Evolutionary conservation across 2,113 vertebrate genomes (phyloP).

Genomic region (Phyllostomus discolor): DNA sequence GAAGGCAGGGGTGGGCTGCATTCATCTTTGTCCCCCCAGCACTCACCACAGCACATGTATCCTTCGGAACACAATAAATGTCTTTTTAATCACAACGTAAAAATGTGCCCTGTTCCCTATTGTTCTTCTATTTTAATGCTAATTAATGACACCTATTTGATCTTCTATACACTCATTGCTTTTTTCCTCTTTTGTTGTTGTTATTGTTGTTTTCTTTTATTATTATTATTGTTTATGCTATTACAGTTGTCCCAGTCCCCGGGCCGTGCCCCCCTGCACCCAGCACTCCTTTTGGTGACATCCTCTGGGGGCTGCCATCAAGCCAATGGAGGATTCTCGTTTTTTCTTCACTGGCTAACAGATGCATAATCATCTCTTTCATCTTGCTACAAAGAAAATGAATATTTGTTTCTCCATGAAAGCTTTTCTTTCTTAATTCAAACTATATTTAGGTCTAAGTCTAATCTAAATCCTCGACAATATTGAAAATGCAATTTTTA

Average conservation of each 20-base stretch:
- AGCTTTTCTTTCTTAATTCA: neutral
- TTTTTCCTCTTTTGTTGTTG: neutral
- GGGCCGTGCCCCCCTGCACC: too few relatives aligned
- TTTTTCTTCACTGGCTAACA: neutral
- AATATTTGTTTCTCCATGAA: neutral
- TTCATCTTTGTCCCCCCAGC: neutral
- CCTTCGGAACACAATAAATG: neutral
- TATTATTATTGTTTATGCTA: too few relatives aligned
- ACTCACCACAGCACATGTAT: neutral
- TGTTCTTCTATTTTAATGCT: neutral
- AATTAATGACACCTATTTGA: neutral
- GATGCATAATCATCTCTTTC: neutral
- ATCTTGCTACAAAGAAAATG: neutral
- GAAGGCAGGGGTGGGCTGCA: constrained; percentile 39
- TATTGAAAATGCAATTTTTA: neutral
- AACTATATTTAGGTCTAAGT: neutral
- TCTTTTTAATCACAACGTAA: neutral
- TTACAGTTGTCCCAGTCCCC: too few relatives aligned
- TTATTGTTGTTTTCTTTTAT: neutral
- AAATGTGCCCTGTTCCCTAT: neutral
- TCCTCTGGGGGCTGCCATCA: neutral
- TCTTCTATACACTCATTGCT: neutral
- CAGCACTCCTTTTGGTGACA: neutral
- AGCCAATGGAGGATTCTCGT: accelerated
- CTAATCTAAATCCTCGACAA: neutral